phyloP scores from a whole-genome alignment of 2,888 invertebrate species.

The Oxyscelio sp. region DNA sequence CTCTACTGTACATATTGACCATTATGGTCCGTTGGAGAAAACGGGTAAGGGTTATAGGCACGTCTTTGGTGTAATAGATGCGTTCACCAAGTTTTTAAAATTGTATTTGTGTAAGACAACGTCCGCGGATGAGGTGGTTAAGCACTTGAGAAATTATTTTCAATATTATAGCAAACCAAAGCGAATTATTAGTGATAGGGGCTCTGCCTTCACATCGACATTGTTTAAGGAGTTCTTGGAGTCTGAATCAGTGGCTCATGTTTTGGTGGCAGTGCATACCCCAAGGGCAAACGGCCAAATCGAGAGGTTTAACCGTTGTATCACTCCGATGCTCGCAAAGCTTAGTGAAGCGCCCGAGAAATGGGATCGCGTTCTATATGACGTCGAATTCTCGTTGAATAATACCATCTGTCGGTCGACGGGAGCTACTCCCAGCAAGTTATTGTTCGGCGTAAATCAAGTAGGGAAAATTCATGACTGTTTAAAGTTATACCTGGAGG shows the following conservation, averaged over 20 bases:
- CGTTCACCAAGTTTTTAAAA: no score
- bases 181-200: no score
- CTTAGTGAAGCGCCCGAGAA: slow-evolving; percentile 55
- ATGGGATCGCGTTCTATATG: slow-evolving; percentile 20
- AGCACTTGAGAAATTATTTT: no score
- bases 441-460: slow-evolving; percentile 80
- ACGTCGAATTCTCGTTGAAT: slow-evolving; percentile 77
- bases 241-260: no score
- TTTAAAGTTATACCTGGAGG: slow-evolving; percentile 37
- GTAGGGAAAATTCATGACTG: slow-evolving; percentile 71
- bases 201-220: no score
- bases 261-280: slow-evolving; percentile 69
- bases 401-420: slow-evolving; percentile 68
- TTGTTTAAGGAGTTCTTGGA: no score
- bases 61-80: no score
- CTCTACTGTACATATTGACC: background rate
- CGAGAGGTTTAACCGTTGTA: slow-evolving; percentile 81
- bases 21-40: background rate
- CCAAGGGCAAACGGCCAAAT: no score
- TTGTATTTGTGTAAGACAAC: no score
- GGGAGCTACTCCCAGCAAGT: slow-evolving; percentile 75
- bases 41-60: background rate
- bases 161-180: no score
- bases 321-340: slow-evolving; percentile 39
- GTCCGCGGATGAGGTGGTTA: no score